Percentiles rank a stretch among this genome's conserved stretches.
Evolutionary conservation across 2,888 invertebrate species (phyloP).

Genomic region (Sinelater perroti): DNA sequence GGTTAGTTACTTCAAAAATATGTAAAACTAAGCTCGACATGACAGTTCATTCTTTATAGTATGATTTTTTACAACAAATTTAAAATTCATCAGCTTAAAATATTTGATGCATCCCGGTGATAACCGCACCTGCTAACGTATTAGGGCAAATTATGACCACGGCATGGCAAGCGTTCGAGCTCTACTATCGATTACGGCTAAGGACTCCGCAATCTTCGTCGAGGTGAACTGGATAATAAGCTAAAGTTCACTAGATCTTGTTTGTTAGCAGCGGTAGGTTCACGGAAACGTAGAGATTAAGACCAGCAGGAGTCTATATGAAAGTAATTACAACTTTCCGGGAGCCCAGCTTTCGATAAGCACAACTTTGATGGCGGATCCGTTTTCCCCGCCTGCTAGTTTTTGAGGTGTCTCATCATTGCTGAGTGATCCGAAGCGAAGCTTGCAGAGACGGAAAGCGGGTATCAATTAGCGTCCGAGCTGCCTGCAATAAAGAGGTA

Average conservation of each 20-base stretch:
- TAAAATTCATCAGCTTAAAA: no score
- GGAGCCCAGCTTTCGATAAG: constrained; percentile 3
- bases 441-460: background rate
- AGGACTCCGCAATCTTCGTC: background rate
- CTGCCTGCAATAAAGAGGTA: background rate
- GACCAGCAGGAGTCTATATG: constrained; percentile 13
- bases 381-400: background rate
- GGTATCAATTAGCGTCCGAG: constrained; percentile 1
- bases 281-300: constrained; percentile 5
- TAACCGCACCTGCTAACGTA: constrained; percentile 2
- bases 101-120: no score
- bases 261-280: background rate
- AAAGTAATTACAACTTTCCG: constrained; percentile 15
- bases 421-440: background rate
- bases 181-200: background rate
- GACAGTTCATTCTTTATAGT: no score
- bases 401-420: background rate
- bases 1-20: no score
- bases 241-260: background rate
- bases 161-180: background rate
- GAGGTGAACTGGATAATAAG: constrained; percentile 5
- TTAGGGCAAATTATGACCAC: constrained; percentile 4
- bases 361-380: constrained; percentile 7
- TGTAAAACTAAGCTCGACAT: no score
- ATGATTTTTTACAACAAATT: no score